These are phyloP conservation scores for Bambusicola thoracicus DNA, from an alignment of 2,113 vertebrate species.

Conservation along the genomic window DNA sequence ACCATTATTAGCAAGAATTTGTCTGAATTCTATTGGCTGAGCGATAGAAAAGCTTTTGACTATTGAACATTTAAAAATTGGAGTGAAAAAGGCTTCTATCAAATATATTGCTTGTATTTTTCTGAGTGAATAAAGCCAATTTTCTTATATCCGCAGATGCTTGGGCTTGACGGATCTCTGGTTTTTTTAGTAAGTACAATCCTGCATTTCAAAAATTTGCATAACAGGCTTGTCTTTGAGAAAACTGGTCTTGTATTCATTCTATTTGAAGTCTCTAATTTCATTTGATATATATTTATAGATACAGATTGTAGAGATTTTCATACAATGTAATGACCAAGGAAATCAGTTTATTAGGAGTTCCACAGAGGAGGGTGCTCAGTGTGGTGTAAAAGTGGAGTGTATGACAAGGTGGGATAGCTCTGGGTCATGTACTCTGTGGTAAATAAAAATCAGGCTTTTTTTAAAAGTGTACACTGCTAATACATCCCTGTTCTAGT, in stretches of 20 bases:
- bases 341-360: background rate
- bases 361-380: background rate
- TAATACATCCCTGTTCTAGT: background rate
- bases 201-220: background rate
- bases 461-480: background rate
- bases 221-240: background rate
- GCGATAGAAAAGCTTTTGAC: background rate
- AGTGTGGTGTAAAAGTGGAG: background rate
- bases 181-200: conserved; percentile 91
- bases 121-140: background rate
- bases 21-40: background rate
- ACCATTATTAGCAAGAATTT: background rate
- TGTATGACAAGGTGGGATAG: background rate
- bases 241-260: background rate
- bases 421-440: background rate
- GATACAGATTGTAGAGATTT: background rate
- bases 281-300: background rate
- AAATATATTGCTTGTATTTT: background rate
- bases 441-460: background rate
- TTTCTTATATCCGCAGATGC: conserved; percentile 84
- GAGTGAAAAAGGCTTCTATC: background rate
- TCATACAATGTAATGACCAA: background rate
- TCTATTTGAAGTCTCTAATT: background rate
- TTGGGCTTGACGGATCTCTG: conserved; percentile 94
- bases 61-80: background rate